Base-by-base conservation (phyloP, 1,140 invertebrate genomes). In the Leptestheria dahalacensis region DNA sequence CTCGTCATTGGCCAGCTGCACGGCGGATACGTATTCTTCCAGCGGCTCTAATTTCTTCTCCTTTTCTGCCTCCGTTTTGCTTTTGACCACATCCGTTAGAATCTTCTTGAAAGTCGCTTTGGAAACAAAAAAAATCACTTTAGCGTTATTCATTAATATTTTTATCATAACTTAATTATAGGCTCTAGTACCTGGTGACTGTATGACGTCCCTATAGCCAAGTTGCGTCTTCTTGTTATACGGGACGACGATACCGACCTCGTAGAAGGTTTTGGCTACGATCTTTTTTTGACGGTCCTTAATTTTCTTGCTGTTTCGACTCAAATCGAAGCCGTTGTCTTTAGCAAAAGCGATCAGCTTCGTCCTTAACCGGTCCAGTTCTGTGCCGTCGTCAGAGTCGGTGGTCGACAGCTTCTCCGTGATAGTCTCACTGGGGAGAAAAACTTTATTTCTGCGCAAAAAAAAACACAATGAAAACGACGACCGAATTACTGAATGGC, bases 1-100 rank as follows among this genome's bases (percentile, higher is more conserved):
- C 71, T 96, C 92, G 70, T 96, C 92, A 62, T 86, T 84, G 1
- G 91, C 90, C 71, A 92, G 92, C 67, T 82, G 88, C 6, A 88
- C 82, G 65, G 80, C 80, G 41, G 83, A 88, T 25, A 91, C 78
- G 9, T 91, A 71, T 64, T 85, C 82, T 64, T 91, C 83, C 2
- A 95, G 68, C 9, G 82, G 59, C 75, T 79, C 62, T 81, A 74
- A 62, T 75, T 71, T 64, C 66, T 75, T 75, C 65, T 79, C 80
- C 60, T 74, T 67, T 52, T 84, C 80, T n/a, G 69, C 66, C 54
- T 82, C 74, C 10, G 70, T 72, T 65, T 75, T 73, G 29, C 80
- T 77, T 23, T 82, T 76, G 26, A 76, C 69, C 12, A 93, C 75
- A 63, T 79, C 76, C 28, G 79, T 75, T 18, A 93, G 73, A 61